Evolutionary conservation across 2,888 invertebrate species (phyloP), one percentile per base, ranked within the genome.

Genomic region (Torymus aiolomorphi): DNA sequence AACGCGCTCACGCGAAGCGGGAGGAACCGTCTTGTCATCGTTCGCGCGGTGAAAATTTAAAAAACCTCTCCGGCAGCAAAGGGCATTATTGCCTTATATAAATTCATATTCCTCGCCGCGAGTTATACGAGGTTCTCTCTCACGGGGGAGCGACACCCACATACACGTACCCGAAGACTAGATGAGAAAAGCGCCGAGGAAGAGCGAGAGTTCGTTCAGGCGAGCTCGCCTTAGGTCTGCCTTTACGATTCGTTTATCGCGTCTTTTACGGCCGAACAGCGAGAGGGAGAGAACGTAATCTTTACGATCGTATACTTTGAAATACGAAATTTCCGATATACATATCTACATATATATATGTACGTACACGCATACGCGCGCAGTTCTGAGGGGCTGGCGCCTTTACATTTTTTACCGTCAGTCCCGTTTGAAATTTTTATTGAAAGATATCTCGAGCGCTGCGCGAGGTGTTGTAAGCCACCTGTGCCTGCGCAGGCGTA

Each of bases 191-290:
- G 62, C 72, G 54, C 31, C 11, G 63, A 76, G 54, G 52, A 14
- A 16, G 13, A n/a, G 52, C 1, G 54, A 76, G 18, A 67, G 72
- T 61, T 62, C 66, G 73, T 76, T 76, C 65, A 59, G 62, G 62
- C 49, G 77, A 69, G 75, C 16, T 71, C 24, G 24, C 31, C 8
- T 70, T 63, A 49, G 14, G n/a, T 70, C 51, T 57, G 56, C 18
- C 56, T 85, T 86, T 86, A 86, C 85, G 84, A 84, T 85, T 85
- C 86, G 85, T 85, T 86, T 86, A 86, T 85, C 81, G 85, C 83
- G 82, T 82, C 81, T 84, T 80, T 84, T 84, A 84, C 83, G 83
- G 82, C 81, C 76, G 75, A 78, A 79, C 78, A 42, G 42, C 0
- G 42, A 42, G 42, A 0, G 42, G 8, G 42, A 42, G 42, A 82